Conservation (phyloP, 2,113 vertebrate species). For the Pteropus alecto region DNA sequence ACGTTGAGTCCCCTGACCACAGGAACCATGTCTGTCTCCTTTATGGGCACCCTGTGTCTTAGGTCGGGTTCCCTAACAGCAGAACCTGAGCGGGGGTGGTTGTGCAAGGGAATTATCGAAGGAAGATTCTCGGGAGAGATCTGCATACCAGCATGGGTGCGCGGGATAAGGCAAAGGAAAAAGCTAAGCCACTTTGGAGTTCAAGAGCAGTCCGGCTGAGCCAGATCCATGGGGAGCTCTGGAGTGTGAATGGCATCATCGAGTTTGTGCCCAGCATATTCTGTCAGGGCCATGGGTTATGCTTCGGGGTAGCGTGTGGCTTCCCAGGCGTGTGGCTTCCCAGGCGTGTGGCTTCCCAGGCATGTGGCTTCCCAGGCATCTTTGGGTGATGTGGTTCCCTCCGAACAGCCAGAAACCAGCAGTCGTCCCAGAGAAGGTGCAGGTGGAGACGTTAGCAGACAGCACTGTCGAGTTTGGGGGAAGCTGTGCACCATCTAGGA, state of each 20-base stretch:
- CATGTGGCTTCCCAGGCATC: neutral
- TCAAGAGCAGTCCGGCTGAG: neutral
- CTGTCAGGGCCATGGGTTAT: accelerated
- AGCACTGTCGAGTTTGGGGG: neutral
- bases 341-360: neutral
- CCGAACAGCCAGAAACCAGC: neutral
- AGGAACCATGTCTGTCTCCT: neutral
- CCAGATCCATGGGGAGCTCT: neutral
- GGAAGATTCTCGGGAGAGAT: neutral
- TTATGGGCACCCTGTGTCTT: too few relatives aligned
- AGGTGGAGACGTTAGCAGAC: neutral
- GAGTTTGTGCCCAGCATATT: neutral
- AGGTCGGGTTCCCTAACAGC: neutral
- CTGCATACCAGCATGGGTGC: neutral
- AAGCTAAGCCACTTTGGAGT: neutral
- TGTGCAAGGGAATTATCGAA: neutral
- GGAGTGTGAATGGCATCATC: neutral
- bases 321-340: neutral
- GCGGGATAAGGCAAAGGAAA: neutral
- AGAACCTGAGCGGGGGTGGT: accelerated
- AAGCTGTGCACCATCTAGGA: neutral
- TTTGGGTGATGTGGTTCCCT: neutral
- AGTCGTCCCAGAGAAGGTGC: neutral
- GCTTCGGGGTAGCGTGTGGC: neutral
- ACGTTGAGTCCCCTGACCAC: accelerated